Percentiles rank a stretch among this genome's conserved stretches.
Evolutionary conservation across 2,113 vertebrate genomes (phyloP).

Genomic region (Periophthalmodon schlosseri): DNA sequence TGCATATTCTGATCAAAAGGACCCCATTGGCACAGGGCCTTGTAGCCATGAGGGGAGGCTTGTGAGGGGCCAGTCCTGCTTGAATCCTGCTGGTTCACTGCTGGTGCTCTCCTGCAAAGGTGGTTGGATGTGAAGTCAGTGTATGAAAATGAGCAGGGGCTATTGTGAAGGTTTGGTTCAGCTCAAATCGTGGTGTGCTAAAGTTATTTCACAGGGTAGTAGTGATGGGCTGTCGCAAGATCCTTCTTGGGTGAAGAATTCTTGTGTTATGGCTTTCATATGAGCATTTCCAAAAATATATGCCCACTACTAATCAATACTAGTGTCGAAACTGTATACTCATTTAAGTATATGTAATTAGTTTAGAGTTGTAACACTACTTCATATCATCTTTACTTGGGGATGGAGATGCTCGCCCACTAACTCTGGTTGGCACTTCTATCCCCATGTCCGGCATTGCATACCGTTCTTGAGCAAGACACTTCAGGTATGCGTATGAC

Average conservation of each 20-base stretch:
- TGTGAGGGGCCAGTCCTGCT: slow-evolving; percentile 54
- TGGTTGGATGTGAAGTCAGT: slow-evolving; percentile 19
- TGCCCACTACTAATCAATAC: no score
- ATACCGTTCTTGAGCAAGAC: no score
- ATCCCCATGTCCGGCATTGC: no score
- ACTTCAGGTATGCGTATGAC: no score
- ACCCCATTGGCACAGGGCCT: slow-evolving; percentile 57
- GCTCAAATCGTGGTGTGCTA: not conserved
- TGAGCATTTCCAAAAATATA: no score
- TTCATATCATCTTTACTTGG: no score
- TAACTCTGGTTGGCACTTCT: no score
- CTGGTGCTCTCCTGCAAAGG: slow-evolving; percentile 9
- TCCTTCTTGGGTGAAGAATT: not conserved
- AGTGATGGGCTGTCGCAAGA: not conserved
- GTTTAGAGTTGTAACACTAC: no score
- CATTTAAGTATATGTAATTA: no score
- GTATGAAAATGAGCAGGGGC: slow-evolving; percentile 12
- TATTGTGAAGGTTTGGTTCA: not conserved
- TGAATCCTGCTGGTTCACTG: not conserved
- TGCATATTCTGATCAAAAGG: slow-evolving; percentile 72
- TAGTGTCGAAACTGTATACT: no score
- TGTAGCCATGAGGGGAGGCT: slow-evolving; percentile 49
- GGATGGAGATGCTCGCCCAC: no score
- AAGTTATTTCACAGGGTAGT: not conserved
- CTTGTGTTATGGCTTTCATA: not conserved